These are phyloP conservation scores for Ochotona curzoniae DNA, from an alignment of 2,113 vertebrate species.

Conservation along the genomic window DNA sequence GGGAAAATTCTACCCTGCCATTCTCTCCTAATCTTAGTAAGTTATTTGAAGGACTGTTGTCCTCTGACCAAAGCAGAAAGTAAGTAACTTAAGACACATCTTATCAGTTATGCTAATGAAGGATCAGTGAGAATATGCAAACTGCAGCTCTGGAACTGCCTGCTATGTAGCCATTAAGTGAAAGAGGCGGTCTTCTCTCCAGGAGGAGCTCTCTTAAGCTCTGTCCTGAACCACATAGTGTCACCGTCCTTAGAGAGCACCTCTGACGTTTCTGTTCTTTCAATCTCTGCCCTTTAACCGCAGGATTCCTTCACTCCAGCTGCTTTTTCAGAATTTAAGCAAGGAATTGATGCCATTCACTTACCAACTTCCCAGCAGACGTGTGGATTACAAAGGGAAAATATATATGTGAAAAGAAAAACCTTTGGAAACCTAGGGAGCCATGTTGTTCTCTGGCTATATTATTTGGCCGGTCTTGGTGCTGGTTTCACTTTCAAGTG, in stretches of 20 bases:
- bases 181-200: neutral
- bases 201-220: neutral
- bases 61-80: neutral
- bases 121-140: neutral
- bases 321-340: slow-evolving; percentile 36
- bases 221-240: neutral
- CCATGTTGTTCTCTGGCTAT: slow-evolving; percentile 19
- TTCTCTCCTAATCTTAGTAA: neutral
- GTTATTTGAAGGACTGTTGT: neutral
- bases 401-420: slow-evolving; percentile 45
- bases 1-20: neutral
- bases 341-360: neutral
- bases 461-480: slow-evolving; percentile 67
- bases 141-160: neutral
- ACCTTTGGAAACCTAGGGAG: slow-evolving; percentile 29
- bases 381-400: slow-evolving; percentile 61
- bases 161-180: neutral
- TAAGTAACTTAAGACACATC: neutral
- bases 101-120: neutral
- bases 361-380: slow-evolving; percentile 26
- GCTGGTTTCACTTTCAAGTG: slow-evolving; percentile 65
- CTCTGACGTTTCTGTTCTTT: neutral
- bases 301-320: neutral
- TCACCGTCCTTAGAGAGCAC: neutral
- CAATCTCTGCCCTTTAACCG: neutral